phyloP scores from a whole-genome alignment of 1,140 invertebrate species.

The Orchesella cincta region DNA sequence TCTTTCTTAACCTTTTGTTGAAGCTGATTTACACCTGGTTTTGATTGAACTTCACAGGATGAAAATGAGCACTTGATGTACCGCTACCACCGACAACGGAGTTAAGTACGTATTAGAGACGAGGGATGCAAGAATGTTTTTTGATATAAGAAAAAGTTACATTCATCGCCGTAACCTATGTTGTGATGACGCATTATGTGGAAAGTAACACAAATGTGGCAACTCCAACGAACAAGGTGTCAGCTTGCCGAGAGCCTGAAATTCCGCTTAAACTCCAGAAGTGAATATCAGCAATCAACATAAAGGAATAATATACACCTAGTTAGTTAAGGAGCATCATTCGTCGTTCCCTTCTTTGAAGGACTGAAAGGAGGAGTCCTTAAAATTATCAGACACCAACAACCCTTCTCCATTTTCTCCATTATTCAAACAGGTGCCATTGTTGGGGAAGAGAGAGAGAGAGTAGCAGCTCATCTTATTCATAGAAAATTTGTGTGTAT shows the following conservation, averaged over 20 bases:
- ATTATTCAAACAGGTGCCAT: constrained; percentile 23
- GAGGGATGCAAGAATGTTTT: neutral
- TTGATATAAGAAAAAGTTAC: neutral
- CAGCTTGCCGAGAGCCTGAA: neutral
- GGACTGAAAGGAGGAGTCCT: constrained; percentile 25
- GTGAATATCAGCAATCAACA: neutral
- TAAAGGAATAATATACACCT: neutral
- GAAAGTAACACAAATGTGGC: no score
- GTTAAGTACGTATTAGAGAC: no score
- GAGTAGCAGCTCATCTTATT: neutral
- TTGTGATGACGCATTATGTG: neutral
- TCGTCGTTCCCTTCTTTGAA: no score
- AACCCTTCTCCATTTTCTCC: neutral
- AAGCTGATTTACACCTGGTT: constrained; percentile 15
- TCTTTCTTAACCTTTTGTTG: neutral
- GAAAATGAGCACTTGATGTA: neutral
- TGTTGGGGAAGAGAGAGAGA: neutral
- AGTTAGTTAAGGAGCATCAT: neutral
- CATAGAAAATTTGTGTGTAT: constrained; percentile 6
- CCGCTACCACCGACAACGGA: neutral
- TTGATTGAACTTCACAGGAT: neutral
- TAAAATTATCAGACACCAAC: constrained; percentile 11
- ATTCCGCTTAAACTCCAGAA: neutral
- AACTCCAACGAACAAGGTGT: neutral
- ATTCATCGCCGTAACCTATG: neutral